Evolutionary conservation across 2,113 vertebrate species (phyloP), one percentile per base, ranked within the genome.

Genomic region (Corydoras maculifer): DNA sequence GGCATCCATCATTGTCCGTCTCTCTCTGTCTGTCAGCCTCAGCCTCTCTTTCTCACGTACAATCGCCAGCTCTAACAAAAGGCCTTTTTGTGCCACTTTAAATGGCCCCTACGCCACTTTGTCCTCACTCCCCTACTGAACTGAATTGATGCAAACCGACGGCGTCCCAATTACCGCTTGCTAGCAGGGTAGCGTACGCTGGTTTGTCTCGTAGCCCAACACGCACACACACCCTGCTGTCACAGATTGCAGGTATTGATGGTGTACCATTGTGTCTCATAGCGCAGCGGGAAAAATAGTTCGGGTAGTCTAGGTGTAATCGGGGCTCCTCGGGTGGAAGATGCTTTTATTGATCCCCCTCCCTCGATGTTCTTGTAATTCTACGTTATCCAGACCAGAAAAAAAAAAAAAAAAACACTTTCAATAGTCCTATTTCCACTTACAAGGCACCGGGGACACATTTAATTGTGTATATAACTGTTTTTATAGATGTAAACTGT

Each of bases 211-310:
- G 18, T 62, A 60, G 75, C 51, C 68, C 35, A 15, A 75, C 71
- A 75, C 63, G 75, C 76, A 59, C 30, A 73, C 68, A 75, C 50
- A 69, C 61, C 80, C 82, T 63, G 72, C 80, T 80, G 81, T 69
- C 77, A 68, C 66, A 83, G 87, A 88, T 88, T 87, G 87, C 83
- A 84, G 86, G 86, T 88, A 89, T 89, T 90, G 88, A 87, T 84
- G 87, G 80, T 79, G 78, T 13, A 14, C 79, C 77, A 87, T 89
- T 89, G 88, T 88, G 77, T 83, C 75, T 76, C 80, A 78, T 62
- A 74, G 71, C 85, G 78, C 83, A 77, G 83, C 84, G 81, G 86
- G 87, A 86, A 82, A 72, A 80, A 86, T 87, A 85, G 81, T 89
- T 88, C 85, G 73, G 65, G 69, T 68, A 75, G 72, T 75, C 70